Base-by-base conservation (phyloP, 1,140 invertebrate species). In the Hormaphis cornu region DNA sequence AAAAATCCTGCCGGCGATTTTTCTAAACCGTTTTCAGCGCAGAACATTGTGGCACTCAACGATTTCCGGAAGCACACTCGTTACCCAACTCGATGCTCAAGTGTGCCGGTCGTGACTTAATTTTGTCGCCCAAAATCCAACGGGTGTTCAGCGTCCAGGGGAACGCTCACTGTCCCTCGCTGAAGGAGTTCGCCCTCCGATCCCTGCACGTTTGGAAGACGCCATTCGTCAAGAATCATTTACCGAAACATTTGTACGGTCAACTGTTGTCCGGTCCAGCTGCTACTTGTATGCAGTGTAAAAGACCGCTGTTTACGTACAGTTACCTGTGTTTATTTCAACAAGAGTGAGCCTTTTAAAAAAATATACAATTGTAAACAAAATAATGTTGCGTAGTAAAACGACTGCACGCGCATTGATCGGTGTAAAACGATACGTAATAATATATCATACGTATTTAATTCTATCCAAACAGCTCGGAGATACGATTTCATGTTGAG, bases 101-200 rank as follows among this genome's bases (percentile, higher is more conserved):
- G 7, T 50, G 18, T 16, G 6, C 14, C 2, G 12, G 2, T n/a
- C 44, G 12, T n/a, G 1, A 24, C 40, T 7, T 66, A 7, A 33
- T 66, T 22, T 2, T 66, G 20, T 66, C 61, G 4, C 61, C 61
- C 7, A 66, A 66, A 50, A 66, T 66, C 20, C 48, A 66, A 66
- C n/a, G 50, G 20, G 44, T 66, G n/a, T 48, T 66, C 14, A 30
- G 28, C 16, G 42, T 48, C 28, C 42, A 8, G 35, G 28, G 28
- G 9, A 22, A 35, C 9, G 44, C 44, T 14, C 16, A 66, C 12
- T 50, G 28, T 35, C 61, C 61, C 1, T 22, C 61, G 14, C 22
- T 66, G 7, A 48, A 48, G 33, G 61, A 66, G 50, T 66, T 66
- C 20, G 28, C 61, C 1, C 61, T 66, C 14, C 28, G 61, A 14